Base-by-base conservation (phyloP, 2,888 invertebrate species). In the Dinocampus coccinellae region DNA sequence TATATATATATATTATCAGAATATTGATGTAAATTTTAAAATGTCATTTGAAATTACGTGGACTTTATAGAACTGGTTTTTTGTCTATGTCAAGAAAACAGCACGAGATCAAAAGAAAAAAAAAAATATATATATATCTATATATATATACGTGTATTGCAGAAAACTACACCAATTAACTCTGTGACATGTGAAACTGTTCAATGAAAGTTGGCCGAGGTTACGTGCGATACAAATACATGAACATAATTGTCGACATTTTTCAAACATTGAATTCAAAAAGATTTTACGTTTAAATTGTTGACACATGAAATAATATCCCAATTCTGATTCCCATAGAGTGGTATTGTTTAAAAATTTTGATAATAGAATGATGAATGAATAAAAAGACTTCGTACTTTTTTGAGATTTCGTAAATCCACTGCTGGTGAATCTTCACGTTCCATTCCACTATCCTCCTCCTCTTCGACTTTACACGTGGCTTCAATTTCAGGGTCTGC, bases 361-460 rank as follows among this genome's bases (percentile, higher is more conserved):
- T 36, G 47, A 70, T 39, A 55, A 42, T 52, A 26, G 24, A 72
- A 7, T 66, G 16, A n/a, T 11, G 10, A 61, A 16, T 66, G n/a
- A 29, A 66, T 36, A 24, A 7, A 53, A 34, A 10, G 67, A n/a
- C n/a, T 26, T 29, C 82, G 61, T 86, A 87, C 86, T 85, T 86
- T 86, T 82, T 86, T 86, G 69, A 86, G 75, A 76, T 82, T 80
- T 72, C 78, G 81, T 71, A 85, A 72, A 77, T 85, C 83, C 70
- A 81, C 78, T 26, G 81, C 83, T 20, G 82, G 83, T 36, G 86
- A 83, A 24, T 85, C 84, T 70, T 86, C 87, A 71, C 83, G 80
- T 70, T 87, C 86, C 85, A 85, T 85, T 16, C 85, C 86, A 57
- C 86, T 85, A 73, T 86, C 86, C 67, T 83, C 83, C 70, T 79